Evolutionary conservation across 2,888 invertebrate species (phyloP), one percentile per base, ranked within the genome.

Genomic region (Ametastegia equiseti): DNA sequence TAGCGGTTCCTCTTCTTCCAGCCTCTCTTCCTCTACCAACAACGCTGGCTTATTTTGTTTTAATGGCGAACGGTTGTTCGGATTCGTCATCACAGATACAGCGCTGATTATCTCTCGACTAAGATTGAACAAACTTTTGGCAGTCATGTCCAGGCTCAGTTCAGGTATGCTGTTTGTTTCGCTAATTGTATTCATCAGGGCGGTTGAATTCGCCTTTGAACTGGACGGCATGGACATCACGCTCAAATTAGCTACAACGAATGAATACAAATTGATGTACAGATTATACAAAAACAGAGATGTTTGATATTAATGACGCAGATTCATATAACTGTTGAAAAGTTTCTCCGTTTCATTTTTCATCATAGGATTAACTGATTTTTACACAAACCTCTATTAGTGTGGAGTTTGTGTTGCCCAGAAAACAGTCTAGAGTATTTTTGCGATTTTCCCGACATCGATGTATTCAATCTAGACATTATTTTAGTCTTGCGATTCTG

Each of bases 401-500:
- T 79, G 42, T 39, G 36, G 63, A 33, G 27, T 80, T 57, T 81
- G 13, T 54, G 71, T 65, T 80, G 69, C 75, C 79, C 81, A 2
- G 86, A 86, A 86, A 91, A 90, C 73, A 91, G 81, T 80, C 88
- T 84, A 0, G 89, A 88, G 82, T 90, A 91, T 82, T 88, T 90
- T 75, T 84, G 86, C 3, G 81, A 81, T 75, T 84, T 83, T 83
- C 83, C 86, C 6, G n/a, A 57, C 47, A 65, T 82, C 27, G 81
- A 71, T 0, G 45, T 19, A 47, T 81, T 75, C 19, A 81, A 19
- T 39, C 47, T 36, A 6, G 60, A 63, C 13, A 45, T 15, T 60
- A 45, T 79, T 81, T 80, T 80, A 33, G 81, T 33, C 42, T 80
- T 67, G 36, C 81, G 75, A 33, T 80, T 83, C 78, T 78, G 78